These are phyloP conservation scores for Panzeria rudis DNA, from an alignment of 2,888 invertebrate species.

Conservation along the genomic window DNA sequence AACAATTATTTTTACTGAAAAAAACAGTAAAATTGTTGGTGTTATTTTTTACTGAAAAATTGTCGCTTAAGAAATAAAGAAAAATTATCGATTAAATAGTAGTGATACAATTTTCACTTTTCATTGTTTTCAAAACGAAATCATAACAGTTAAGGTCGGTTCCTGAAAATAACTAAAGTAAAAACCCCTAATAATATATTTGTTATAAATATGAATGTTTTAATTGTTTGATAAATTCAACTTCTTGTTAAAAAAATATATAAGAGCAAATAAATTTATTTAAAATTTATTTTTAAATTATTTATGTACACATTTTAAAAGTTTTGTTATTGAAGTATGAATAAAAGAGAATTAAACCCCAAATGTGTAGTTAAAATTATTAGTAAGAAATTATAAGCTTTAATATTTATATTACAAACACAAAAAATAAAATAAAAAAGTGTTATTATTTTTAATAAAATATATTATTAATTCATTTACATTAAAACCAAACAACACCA, in stretches of 20 bases:
- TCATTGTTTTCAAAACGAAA: too few species aligned
- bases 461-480: neutral
- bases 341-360: constrained; percentile 2
- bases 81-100: too few species aligned
- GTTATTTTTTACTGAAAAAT: too few species aligned
- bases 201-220: constrained; percentile 23
- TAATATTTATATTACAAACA: constrained; percentile 55
- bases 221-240: constrained; percentile 43
- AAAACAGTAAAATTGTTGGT: too few species aligned
- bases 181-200: neutral
- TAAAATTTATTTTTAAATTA: constrained; percentile 18
- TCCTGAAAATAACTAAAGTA: neutral
- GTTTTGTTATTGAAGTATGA: constrained; percentile 39
- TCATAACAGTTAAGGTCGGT: neutral
- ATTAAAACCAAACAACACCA: neutral
- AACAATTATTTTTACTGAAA: too few species aligned
- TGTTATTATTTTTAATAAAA: constrained; percentile 9
- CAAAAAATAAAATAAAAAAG: constrained; percentile 6
- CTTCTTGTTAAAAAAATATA: constrained; percentile 21
- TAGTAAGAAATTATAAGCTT: constrained; percentile 66
- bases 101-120: too few species aligned
- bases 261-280: constrained; percentile 35
- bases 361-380: constrained; percentile 51
- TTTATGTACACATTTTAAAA: neutral
- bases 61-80: too few species aligned